Percentiles rank a stretch among this genome's conserved stretches.
Conservation (phyloP, 2,113 vertebrate genomes). For the Spilogale gracilis region DNA sequence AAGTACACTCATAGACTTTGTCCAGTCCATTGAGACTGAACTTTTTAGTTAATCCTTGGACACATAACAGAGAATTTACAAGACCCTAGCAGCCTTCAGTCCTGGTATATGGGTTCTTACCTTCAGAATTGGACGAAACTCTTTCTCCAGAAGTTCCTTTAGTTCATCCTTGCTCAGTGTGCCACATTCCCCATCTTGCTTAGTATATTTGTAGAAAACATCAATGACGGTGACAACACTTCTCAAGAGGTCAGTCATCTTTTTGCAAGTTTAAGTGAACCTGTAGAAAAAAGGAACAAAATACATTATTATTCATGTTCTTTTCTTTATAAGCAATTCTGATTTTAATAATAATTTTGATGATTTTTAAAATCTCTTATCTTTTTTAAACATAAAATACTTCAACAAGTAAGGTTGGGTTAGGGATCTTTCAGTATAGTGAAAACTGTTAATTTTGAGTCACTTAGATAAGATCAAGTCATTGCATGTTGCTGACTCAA, state of each 20-base stretch:
- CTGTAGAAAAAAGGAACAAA: constrained; percentile 56
- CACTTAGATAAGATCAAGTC: constrained; percentile 21
- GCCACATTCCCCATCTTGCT: constrained; percentile 71
- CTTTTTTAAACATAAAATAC: constrained; percentile 41
- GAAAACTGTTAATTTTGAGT: constrained; percentile 40
- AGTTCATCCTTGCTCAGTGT: constrained; percentile 81
- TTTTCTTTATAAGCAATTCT: neutral
- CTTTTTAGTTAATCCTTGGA: neutral
- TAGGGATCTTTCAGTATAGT: neutral
- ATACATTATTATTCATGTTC: neutral
- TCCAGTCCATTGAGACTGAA: neutral
- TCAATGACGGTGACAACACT: constrained; percentile 84
- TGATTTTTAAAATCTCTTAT: constrained; percentile 14
- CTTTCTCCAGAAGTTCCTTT: constrained; percentile 84
- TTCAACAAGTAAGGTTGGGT: neutral
- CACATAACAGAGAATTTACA: neutral
- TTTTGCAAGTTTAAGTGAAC: constrained; percentile 76
- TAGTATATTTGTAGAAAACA: constrained; percentile 81
- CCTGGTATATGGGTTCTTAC: neutral
- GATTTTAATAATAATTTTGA: constrained; percentile 17
- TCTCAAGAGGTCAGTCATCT: constrained; percentile 85
- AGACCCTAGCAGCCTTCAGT: neutral
- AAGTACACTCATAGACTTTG: neutral
- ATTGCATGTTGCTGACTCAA: neutral
- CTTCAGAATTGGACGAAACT: constrained; percentile 83